These are phyloP conservation scores for Eupithecia vulgata DNA, from an alignment of 2,888 invertebrate genomes.

Conservation along the genomic window DNA sequence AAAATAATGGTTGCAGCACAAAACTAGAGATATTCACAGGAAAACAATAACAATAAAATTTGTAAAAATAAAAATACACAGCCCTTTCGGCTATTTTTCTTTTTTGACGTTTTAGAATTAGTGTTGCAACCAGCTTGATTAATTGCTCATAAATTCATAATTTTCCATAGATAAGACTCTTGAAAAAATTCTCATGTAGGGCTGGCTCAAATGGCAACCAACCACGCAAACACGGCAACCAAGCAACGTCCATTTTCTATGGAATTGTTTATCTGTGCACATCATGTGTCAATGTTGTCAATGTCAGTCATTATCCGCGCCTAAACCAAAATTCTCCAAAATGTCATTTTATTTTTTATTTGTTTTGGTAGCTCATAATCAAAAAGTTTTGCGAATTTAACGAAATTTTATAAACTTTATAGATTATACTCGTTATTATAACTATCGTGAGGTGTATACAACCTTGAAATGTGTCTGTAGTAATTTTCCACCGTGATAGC, in stretches of 20 bases:
- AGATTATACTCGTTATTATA: background rate
- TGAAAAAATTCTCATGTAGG: constrained; percentile 14
- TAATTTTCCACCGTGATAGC: background rate
- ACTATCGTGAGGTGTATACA: background rate
- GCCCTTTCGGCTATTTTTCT: constrained; percentile 74
- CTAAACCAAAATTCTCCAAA: constrained; percentile 4
- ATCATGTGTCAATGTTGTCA: background rate
- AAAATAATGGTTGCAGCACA: constrained; percentile 66
- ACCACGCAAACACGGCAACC: background rate
- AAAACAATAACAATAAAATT: constrained; percentile 77
- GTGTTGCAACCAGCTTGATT: constrained; percentile 77
- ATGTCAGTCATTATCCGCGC: constrained; percentile 21
- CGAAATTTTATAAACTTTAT: background rate
- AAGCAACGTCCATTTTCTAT: background rate
- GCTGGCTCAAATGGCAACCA: constrained; percentile 6
- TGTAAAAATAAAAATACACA: constrained; percentile 64
- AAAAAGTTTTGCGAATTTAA: background rate
- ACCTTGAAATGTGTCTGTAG: constrained; percentile 1
- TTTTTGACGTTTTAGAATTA: constrained; percentile 80
- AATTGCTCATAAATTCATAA: constrained; percentile 74
- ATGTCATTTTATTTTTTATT: background rate
- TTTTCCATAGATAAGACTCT: constrained; percentile 57
- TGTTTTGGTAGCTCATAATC: constrained; percentile 4
- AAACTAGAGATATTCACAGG: constrained; percentile 62
- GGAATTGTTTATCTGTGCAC: background rate